phyloP scores from a whole-genome alignment of 1,140 invertebrate genomes.

The Drosophila neocordata region DNA sequence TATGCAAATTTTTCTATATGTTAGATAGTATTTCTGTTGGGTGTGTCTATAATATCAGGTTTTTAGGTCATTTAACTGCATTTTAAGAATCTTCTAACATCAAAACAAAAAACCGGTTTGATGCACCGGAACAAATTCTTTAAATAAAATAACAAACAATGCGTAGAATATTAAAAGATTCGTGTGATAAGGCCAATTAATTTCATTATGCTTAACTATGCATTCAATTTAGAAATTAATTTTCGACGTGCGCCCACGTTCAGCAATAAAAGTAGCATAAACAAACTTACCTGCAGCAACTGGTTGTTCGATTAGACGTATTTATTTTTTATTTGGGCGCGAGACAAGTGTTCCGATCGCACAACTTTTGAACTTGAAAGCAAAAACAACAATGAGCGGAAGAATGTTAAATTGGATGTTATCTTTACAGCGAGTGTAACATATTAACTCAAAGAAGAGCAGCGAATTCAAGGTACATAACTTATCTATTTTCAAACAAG shows the following conservation, averaged over 20 bases:
- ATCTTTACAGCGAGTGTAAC: constrained; percentile 4
- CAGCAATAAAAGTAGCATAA: constrained; percentile 25
- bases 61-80: constrained; percentile 45
- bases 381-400: constrained; percentile 36
- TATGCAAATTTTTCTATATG: constrained; percentile 47
- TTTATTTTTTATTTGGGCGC: background rate
- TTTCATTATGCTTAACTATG: constrained; percentile 17
- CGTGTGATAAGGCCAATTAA: constrained; percentile 21
- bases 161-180: constrained; percentile 10
- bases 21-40: constrained; percentile 26
- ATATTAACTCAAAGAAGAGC: too few species aligned
- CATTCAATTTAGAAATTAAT: constrained; percentile 46
- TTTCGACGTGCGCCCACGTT: constrained; percentile 47
- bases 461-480: background rate
- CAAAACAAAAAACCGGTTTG: constrained; percentile 41
- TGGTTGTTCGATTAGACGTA: background rate
- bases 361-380: constrained; percentile 15
- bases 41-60: constrained; percentile 26
- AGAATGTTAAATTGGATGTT: background rate
- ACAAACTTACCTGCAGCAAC: constrained; percentile 10
- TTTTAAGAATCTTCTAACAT: constrained; percentile 31
- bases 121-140: constrained; percentile 1
- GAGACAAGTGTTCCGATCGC: background rate
- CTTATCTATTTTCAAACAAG: too few species aligned
- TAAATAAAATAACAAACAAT: constrained; percentile 14